Conservation (phyloP, 2,113 vertebrate species). For the Barnardius zonarius region DNA sequence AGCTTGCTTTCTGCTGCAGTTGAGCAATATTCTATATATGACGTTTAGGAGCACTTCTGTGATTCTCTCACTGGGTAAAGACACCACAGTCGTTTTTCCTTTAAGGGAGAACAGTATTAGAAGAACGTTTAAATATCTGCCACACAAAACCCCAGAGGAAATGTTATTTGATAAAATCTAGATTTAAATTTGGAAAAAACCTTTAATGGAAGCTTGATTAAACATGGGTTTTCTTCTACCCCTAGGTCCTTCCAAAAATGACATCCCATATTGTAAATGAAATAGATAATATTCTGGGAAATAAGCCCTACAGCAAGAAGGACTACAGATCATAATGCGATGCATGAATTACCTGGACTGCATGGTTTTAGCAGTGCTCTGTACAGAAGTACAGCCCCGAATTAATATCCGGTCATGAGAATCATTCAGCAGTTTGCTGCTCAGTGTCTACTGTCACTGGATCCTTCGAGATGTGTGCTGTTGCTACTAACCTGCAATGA, state of each 20-base stretch:
- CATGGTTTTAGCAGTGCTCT: constrained; percentile 67
- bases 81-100: background rate
- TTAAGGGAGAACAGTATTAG: background rate
- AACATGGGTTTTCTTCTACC: background rate
- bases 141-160: background rate
- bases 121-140: background rate
- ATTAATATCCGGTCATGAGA: constrained; percentile 43
- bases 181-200: background rate
- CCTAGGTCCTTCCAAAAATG: constrained; percentile 98
- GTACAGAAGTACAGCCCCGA: constrained; percentile 47
- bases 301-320: constrained; percentile 95
- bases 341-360: constrained; percentile 72
- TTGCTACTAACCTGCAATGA: constrained; percentile 73
- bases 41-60: background rate
- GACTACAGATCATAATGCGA: constrained; percentile 90
- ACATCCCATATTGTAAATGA: constrained; percentile 92
- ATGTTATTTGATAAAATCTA: background rate
- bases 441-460: constrained; percentile 68
- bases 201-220: background rate
- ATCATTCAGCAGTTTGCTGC: constrained; percentile 76
- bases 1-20: background rate
- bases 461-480: constrained; percentile 74
- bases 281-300: constrained; percentile 94
- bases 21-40: background rate
- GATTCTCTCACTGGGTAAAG: background rate